phyloP scores from a whole-genome alignment of 2,113 vertebrate genomes.

The Hemichromis elongatus region DNA sequence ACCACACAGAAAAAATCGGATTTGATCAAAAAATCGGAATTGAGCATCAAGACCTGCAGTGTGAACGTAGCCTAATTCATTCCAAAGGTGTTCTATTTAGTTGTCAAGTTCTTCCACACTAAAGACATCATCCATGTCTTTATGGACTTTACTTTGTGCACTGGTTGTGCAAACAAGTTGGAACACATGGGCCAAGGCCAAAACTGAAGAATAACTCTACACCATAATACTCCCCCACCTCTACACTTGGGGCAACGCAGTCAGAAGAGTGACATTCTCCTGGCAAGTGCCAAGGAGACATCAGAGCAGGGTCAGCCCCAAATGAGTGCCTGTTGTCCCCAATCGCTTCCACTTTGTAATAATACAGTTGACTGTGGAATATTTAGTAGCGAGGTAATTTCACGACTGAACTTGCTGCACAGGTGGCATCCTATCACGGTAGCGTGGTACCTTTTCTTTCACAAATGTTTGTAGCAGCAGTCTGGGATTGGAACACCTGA shows the following conservation, averaged over 20 bases:
- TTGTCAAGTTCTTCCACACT: background rate
- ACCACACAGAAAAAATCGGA: too few species aligned
- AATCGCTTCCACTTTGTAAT: background rate
- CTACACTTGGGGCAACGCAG: background rate
- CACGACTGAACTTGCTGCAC: background rate
- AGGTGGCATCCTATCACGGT: background rate
- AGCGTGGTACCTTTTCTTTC: background rate
- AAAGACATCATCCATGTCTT: background rate
- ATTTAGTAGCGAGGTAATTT: background rate
- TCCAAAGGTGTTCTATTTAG: background rate
- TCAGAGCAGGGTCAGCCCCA: accelerated
- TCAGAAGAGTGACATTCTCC: background rate
- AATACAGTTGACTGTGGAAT: background rate
- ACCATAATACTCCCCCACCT: background rate
- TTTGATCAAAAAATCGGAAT: too few species aligned
- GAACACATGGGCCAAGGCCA: too few species aligned
- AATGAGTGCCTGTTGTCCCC: background rate
- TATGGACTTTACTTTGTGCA: background rate
- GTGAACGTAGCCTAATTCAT: too few species aligned
- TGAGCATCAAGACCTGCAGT: too few species aligned
- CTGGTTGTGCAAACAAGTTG: accelerated
- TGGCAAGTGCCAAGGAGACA: background rate
- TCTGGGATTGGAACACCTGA: too few species aligned
- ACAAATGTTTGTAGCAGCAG: background rate
- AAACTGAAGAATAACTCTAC: background rate